Percentiles rank a stretch among this genome's conserved stretches.
Evolutionary conservation across 2,797 vertebrate genomes (phyloP).

Genomic region (Neostethus bicornis): DNA sequence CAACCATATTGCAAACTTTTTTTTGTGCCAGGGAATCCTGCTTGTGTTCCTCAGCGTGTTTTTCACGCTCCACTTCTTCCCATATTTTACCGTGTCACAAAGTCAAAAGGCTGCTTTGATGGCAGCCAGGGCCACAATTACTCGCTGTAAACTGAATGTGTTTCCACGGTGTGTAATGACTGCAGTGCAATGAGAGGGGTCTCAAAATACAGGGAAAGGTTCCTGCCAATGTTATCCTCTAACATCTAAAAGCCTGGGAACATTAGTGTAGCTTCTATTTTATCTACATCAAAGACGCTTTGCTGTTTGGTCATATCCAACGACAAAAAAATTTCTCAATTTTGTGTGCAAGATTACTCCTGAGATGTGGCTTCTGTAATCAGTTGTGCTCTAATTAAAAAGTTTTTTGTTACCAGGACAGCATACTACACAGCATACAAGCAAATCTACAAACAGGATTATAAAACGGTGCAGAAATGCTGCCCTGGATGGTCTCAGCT

Average conservation of each 20-base stretch:
- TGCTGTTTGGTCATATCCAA: slow-evolving; percentile 30
- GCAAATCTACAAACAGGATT: slow-evolving; percentile 84
- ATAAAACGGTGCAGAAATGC: slow-evolving; percentile 83
- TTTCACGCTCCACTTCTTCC: slow-evolving; percentile 52
- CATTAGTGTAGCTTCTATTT: slow-evolving; percentile 40
- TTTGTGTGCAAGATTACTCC: not conserved
- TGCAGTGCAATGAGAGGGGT: slow-evolving; percentile 58
- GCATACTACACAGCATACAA: slow-evolving; percentile 86
- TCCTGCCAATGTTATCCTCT: slow-evolving; percentile 46
- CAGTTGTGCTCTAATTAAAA: not conserved
- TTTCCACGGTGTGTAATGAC: slow-evolving; percentile 64
- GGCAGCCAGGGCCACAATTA: slow-evolving; percentile 77
- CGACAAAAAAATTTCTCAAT: not conserved
- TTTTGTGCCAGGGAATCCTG: slow-evolving; percentile 25
- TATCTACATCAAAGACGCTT: slow-evolving; percentile 41
- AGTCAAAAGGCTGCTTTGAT: slow-evolving; percentile 73
- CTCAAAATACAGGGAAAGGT: slow-evolving; percentile 74
- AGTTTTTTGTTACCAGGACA: slow-evolving; percentile 76
- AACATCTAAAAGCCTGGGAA: slow-evolving; percentile 58
- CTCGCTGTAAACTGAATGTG: slow-evolving; percentile 65
- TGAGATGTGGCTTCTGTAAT: not conserved
- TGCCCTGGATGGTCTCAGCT: slow-evolving; percentile 91
- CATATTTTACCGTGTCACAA: slow-evolving; percentile 48
- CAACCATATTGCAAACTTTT: slow-evolving; percentile 30
- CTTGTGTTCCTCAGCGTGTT: slow-evolving; percentile 34